Conservation (phyloP, 2,113 vertebrate species). For the Hippocampus barbouri region DNA sequence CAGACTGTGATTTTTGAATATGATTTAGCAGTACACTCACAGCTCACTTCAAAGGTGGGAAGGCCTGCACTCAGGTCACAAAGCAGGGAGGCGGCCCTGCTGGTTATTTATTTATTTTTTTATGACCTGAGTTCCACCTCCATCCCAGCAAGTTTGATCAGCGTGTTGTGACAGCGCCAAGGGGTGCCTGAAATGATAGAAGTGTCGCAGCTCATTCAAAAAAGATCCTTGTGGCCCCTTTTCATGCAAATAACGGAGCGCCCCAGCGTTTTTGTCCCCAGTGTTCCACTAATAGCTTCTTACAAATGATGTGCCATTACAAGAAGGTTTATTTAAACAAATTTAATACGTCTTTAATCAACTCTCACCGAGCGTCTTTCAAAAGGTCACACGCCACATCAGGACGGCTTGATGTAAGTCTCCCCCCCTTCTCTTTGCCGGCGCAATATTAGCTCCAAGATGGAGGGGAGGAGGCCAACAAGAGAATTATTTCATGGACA, state of each 20-base stretch:
- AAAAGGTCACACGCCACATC: slow-evolving; percentile 99
- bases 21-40: background rate
- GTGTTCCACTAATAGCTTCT: slow-evolving; percentile 96
- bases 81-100: slow-evolving; percentile 17
- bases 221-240: slow-evolving; percentile 89
- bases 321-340: slow-evolving; percentile 99
- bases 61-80: background rate
- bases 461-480: slow-evolving; percentile 60
- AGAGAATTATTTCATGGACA: slow-evolving; percentile 95
- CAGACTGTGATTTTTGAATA: slow-evolving; percentile 1
- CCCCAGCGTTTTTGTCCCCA: slow-evolving; percentile 83
- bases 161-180: slow-evolving; percentile 73
- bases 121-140: slow-evolving; percentile 53
- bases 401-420: slow-evolving; percentile 51
- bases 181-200: slow-evolving; percentile 76
- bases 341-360: slow-evolving; percentile 99
- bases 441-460: slow-evolving; percentile 92
- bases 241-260: slow-evolving; percentile 94
- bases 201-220: slow-evolving; percentile 83
- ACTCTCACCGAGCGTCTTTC: slow-evolving; percentile 86
- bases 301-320: slow-evolving; percentile 99
- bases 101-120: slow-evolving; percentile 1
- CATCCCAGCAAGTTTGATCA: slow-evolving; percentile 70
- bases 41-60: slow-evolving; percentile 35
- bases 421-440: background rate